Conservation (phyloP, 2,888 invertebrate genomes). For the Corythucha ciliata region DNA sequence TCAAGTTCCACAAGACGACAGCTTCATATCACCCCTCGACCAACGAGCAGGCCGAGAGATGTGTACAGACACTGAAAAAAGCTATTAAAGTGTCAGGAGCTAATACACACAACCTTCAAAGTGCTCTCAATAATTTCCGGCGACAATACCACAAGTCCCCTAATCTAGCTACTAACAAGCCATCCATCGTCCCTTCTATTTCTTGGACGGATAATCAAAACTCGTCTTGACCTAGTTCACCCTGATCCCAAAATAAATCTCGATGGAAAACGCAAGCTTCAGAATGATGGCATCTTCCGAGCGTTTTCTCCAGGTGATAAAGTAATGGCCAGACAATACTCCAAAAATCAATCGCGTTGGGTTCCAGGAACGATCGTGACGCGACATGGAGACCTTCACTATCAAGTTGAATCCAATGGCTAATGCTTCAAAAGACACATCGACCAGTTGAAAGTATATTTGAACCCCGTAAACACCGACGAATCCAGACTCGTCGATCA, state of each 20-base stretch:
- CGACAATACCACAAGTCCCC: slow-evolving; percentile 14
- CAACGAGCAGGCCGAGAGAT: slow-evolving; percentile 17
- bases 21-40: slow-evolving; percentile 10
- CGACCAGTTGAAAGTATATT: slow-evolving; percentile 2
- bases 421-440: slow-evolving; percentile 4
- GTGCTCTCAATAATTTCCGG: not conserved
- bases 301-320: not conserved
- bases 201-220: slow-evolving; percentile 6
- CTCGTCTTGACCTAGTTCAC: slow-evolving; percentile 15
- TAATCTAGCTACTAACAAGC: slow-evolving; percentile 9
- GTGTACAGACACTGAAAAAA: slow-evolving; percentile 18
- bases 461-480: too few species aligned
- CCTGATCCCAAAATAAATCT: not conserved
- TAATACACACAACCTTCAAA: not conserved
- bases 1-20: slow-evolving; percentile 28
- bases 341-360: slow-evolving; percentile 2
- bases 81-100: slow-evolving; percentile 1
- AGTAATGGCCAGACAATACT: not conserved
- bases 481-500: too few species aligned
- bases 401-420: slow-evolving; percentile 3
- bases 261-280: not conserved
- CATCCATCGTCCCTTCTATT: slow-evolving; percentile 21
- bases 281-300: not conserved
- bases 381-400: slow-evolving; percentile 15
- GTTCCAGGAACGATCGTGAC: not conserved